These are phyloP conservation scores for Drosophila ananassae DNA, from an alignment of 1,140 invertebrate genomes.

Conservation along the genomic window DNA sequence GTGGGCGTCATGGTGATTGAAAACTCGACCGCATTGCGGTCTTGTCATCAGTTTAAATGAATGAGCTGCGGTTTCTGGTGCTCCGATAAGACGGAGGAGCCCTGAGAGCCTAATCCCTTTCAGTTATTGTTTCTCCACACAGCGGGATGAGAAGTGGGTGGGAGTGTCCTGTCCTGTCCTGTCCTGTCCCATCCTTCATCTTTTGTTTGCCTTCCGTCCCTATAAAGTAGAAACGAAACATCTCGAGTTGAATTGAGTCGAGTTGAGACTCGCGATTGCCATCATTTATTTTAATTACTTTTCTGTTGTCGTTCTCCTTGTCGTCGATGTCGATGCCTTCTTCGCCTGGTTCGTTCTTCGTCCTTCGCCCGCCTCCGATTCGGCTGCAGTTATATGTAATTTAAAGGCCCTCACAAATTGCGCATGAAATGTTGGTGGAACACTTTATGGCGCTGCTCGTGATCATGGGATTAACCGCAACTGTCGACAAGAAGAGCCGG, in stretches of 20 bases:
- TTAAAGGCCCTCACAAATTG: conserved; percentile 77
- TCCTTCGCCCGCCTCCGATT: neutral
- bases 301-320: conserved; percentile 49
- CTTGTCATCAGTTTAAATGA: conserved; percentile 79
- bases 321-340: neutral
- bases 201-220: conserved; percentile 1
- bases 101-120: conserved; percentile 70
- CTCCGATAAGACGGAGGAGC: conserved; percentile 64
- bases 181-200: neutral
- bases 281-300: conserved; percentile 82
- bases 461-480: conserved; percentile 84
- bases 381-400: conserved; percentile 72
- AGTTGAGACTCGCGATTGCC: conserved; percentile 62
- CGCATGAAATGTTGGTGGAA: conserved; percentile 84
- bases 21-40: conserved; percentile 78
- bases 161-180: neutral
- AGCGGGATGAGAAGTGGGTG: conserved; percentile 11
- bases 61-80: conserved; percentile 63
- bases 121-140: conserved; percentile 38
- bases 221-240: neutral
- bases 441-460: conserved; percentile 82
- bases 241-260: conserved; percentile 28
- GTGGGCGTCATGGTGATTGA: conserved; percentile 75
- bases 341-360: conserved; percentile 5
- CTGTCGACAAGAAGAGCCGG: conserved; percentile 72